Base-by-base conservation (phyloP, 2,888 invertebrate species). In the Antheraea yamamai region DNA sequence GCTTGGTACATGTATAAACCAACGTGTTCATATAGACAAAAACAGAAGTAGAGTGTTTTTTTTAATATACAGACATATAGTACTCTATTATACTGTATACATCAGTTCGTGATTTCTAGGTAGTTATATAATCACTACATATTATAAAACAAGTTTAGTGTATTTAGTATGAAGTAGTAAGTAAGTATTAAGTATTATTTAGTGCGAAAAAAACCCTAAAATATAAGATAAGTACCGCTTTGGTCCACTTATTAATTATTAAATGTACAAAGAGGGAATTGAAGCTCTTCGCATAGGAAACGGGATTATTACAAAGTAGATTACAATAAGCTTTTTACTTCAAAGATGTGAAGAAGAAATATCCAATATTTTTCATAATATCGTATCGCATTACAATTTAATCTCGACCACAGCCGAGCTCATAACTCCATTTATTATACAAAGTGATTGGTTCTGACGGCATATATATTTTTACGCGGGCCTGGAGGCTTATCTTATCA, bases 361-460 rank as follows among this genome's bases (percentile, higher is more conserved):
- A 2, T 61, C 61, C n/a, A 12, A 23, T 55, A 66, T 75, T 35
- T 66, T 66, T 73, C 64, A 66, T 30, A 66, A 66, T 72, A 73
- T 64, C 20, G 39, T 35, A 16, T 10, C 55, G 0, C 68, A 30
- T 70, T 20, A 70, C 18, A 39, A 70, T 73, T 58, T 39, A 68
- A 75, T 75, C 58, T 70, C 47, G 35, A 47, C 58, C 73, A 58
- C 68, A 47, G 26, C 70, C 52, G 64, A 51, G 75, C 74, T 73
- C 70, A 30, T 75, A 75, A 75, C 75, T 58, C 70, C 73, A 73
- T 75, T 75, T 73, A 75, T 75, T 75, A 75, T 52, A 58, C 1
- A 68, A 55, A 66, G 39, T 73, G 75, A 75, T 73, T 73, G 75
- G 73, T 73, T 70, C 72, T 55, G 73, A 73, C 47, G 47, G 68